Conservation (phyloP, 92 coral and sea anemone genomes). For the Montipora capitata region DNA sequence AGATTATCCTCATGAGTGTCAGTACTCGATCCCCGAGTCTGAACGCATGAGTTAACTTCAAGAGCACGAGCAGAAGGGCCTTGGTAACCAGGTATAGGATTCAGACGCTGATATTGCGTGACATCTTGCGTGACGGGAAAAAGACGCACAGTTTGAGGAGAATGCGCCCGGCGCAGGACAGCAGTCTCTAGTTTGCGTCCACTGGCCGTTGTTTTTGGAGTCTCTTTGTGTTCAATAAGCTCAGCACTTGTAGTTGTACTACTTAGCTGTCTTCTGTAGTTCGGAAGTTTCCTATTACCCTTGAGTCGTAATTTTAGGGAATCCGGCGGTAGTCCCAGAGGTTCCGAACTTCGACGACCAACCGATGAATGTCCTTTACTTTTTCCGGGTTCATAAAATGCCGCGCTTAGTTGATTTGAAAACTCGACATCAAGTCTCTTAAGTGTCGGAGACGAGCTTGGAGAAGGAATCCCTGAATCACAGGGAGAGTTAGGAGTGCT, state of each 20-base stretch:
- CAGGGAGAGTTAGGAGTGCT: constrained; percentile 88
- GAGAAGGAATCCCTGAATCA: constrained; percentile 83
- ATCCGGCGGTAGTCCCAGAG: constrained; percentile 84
- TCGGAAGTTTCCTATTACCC: constrained; percentile 80
- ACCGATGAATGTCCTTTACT: constrained; percentile 52
- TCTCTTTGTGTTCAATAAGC: constrained; percentile 91
- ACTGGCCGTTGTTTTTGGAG: constrained; percentile 82
- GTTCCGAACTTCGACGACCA: constrained; percentile 89
- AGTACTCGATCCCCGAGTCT: constrained; percentile 71
- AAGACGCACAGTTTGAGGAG: constrained; percentile 91
- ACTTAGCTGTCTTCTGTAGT: constrained; percentile 87
- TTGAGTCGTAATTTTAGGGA: constrained; percentile 84
- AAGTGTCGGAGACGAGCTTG: constrained; percentile 86
- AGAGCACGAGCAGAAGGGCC: constrained; percentile 77
- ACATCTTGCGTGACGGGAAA: constrained; percentile 81
- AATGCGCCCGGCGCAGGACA: constrained; percentile 85
- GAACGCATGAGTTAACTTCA: constrained; percentile 77
- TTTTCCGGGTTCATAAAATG: constrained; percentile 90
- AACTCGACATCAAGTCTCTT: constrained; percentile 86
- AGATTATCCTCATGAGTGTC: constrained; percentile 75
- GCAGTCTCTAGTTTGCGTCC: constrained; percentile 94
- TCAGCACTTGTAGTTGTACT: constrained; percentile 99
- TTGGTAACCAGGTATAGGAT: constrained; percentile 72
- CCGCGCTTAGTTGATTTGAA: constrained; percentile 85
- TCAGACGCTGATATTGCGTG: constrained; percentile 82